Base-by-base conservation (phyloP, 1,140 invertebrate genomes). In the Gyrodactylus bullatarudis region DNA sequence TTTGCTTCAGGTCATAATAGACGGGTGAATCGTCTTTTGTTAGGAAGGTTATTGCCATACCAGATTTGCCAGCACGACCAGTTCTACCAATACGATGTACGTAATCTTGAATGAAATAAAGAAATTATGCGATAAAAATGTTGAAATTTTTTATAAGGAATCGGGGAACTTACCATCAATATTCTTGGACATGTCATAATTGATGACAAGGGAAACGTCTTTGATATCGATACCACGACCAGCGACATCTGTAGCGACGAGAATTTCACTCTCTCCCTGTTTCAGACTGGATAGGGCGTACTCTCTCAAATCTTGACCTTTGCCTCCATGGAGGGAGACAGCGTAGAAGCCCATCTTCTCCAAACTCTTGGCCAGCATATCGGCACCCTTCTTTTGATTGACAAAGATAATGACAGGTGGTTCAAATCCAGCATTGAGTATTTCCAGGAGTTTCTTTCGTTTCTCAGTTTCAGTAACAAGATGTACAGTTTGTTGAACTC, bases 141-240 rank as follows among this genome's bases (percentile, higher is more conserved):
- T 25, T 72, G 22, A 23, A 71, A 26, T n/a, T n/a, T n/a, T n/a
- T n/a, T n/a, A 74, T 72, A 68, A 73, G 1, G 70, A 76, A 54
- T 16, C 34, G 69, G 25, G 25, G 23, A 69, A 75, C 76, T 76
- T 81, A 86, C 87, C 87, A 85, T 97, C 92, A 78, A 99, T 97
- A 72, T 87, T 86, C 81, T 98, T 98, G 0, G 93, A 91, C 94
- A 99, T 98, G 80, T 99, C 95, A 77, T 98, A 99, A 81, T 99
- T 99, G 76, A 97, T 92, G 75, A 96, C 92, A 81, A 95, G 85
- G 0, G 91, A 93, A 0, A 99, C 94, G 81, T 99, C 93, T 80
- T 96, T 96, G 77, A 99, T 96, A 78, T 99, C 94, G 76, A 99
- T 98, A 91, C 95, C 95, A 86, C 94, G 87, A 76, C 94, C 94